These are phyloP conservation scores for Protosalanx chinensis DNA, from an alignment of 2,797 vertebrate genomes.

Conservation along the genomic window DNA sequence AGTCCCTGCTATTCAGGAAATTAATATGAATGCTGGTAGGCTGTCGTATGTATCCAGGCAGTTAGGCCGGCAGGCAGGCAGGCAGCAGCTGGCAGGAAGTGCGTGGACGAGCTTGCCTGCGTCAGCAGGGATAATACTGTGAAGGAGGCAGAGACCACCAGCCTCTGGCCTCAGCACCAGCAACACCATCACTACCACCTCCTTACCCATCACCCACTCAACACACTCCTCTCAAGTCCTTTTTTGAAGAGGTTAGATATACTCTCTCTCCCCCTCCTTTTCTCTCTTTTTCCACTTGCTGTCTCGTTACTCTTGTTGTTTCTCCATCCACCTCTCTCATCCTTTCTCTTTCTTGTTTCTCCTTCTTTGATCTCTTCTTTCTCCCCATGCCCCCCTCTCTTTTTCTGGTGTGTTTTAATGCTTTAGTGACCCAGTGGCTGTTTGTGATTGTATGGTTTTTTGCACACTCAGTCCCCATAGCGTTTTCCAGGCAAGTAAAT, in stretches of 20 bases:
- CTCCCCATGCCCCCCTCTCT: neutral
- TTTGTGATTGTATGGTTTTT: neutral
- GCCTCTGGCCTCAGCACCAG: conserved; percentile 50
- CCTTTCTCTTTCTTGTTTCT: neutral
- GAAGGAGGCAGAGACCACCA: conserved; percentile 64
- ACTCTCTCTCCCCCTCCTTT: conserved; percentile 54
- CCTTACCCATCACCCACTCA: conserved; percentile 59
- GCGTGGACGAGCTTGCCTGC: conserved; percentile 68
- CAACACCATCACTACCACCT: conserved; percentile 46
- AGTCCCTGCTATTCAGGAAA: conserved; percentile 54
- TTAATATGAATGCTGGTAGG: conserved; percentile 66
- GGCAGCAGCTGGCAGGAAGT: conserved; percentile 77
- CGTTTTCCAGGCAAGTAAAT: neutral
- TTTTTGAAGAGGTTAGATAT: conserved; percentile 54
- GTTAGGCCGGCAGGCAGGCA: conserved; percentile 47
- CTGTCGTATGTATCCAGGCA: conserved; percentile 65
- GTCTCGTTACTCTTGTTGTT: neutral
- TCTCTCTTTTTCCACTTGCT: conserved; percentile 25
- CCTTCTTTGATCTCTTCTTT: too few species aligned
- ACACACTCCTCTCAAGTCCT: conserved; percentile 35
- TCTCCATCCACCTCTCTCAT: neutral
- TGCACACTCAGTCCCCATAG: too few species aligned
- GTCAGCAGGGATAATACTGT: conserved; percentile 72
- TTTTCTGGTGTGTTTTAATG: neutral
- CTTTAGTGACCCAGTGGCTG: neutral